A percentile compares a stretch with the other conserved stretches of the same genome.
Conservation (phyloP, 2,797 vertebrate genomes). For the Anguilla obscura region DNA sequence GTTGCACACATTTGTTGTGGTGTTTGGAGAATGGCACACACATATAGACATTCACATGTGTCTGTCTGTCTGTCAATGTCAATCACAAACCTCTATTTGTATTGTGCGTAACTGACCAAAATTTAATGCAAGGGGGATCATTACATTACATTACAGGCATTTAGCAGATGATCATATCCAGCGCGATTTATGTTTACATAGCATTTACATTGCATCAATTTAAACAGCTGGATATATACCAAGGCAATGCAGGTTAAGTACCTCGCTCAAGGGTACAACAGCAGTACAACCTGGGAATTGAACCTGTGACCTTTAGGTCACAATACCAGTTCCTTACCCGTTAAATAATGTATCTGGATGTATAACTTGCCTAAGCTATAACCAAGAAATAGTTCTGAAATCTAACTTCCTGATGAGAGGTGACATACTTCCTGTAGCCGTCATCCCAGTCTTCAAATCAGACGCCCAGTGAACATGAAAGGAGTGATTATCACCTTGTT, state of each 20-base stretch:
- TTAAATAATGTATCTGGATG: neutral
- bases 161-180: neutral
- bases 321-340: too few species aligned
- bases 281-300: too few species aligned
- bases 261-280: too few species aligned
- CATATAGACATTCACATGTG: neutral
- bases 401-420: neutral
- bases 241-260: too few species aligned
- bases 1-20: neutral
- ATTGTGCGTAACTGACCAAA: neutral
- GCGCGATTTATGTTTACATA: too few species aligned
- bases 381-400: neutral
- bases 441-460: neutral
- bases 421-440: neutral
- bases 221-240: too few species aligned
- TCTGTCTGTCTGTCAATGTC: too few species aligned
- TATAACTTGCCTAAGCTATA: neutral
- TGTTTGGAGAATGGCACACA: neutral
- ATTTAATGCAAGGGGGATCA: neutral
- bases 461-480: constrained; percentile 26
- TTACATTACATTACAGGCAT: neutral
- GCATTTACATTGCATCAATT: too few species aligned
- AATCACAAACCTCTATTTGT: too few species aligned
- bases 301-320: too few species aligned
- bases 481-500: constrained; percentile 38